Base-by-base conservation (phyloP, 2,113 vertebrate species). In the Sula dactylatra region DNA sequence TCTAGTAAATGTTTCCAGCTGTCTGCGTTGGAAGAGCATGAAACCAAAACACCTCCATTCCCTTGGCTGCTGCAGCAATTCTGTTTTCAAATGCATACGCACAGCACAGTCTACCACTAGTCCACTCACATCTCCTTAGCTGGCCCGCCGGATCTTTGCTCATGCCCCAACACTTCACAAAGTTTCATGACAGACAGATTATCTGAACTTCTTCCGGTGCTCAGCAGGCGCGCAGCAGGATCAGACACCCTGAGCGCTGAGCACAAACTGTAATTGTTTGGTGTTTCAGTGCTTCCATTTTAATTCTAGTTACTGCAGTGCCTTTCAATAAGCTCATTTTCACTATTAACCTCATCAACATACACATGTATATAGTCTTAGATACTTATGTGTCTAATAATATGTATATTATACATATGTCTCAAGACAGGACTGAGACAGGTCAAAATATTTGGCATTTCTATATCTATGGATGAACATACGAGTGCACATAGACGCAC, bases 151-250 rank as follows among this genome's bases (percentile, higher is more conserved):
- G 40, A 31, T 20, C 36, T 34, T 18, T 45, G 40, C 73, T 66
- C 6, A 1, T 47, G 49, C n/a, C 31, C 24, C 13, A 38, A 2
- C 16, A 10, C 29, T 38, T 78, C 40, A 29, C 0, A 0, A 34
- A 34, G 47, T 73, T 44, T 52, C 36, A 20, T 8, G 20, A n/a
- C 2, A 31, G 10, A 38, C 1, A 56, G 3, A 34, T 62, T 34
- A 38, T 44, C 36, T 27, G 42, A 74, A 44, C 62, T 50, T 45
- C 50, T 40, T 58, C 49, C 86, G 64, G 81, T 10, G 24, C 73
- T 79, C 54, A 38, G 66, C n/a, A 3, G 59, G 56, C 71, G 20
- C 64, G 22, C 55, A 77, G 56, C 3, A 0, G 79, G 16, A 74
- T 62, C 67, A 49, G 49, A 9, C n/a, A 20, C 32, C 3, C 16